Base-by-base conservation (phyloP, 1,140 invertebrate species). In the Lanistes nyassanus region DNA sequence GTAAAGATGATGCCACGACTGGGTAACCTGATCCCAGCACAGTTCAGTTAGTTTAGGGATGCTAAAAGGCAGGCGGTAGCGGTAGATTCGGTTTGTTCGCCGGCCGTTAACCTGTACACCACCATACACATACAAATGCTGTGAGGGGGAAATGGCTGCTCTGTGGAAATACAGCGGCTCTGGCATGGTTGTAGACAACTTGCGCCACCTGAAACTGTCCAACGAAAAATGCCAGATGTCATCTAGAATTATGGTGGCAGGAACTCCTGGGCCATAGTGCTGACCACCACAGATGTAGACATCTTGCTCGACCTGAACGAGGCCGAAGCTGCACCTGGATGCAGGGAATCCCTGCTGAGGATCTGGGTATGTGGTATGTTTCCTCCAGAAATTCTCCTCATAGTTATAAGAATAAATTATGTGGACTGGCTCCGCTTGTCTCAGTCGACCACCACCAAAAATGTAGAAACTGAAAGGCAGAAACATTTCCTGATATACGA, bases 61-160 rank as follows among this genome's bases (percentile, higher is more conserved):
- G 21, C 71, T 55, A 42, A 65, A 66, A 5, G 80, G 80, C 1
- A 79, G 65, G 42, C 80, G 73, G 23, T 72, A 73, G 34, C 74
- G 67, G 51, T 77, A 81, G 42, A 81, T 55, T 29, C 67, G 47
- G n/a, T 73, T 58, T 26, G 80, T 73, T 7, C 80, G 68, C 42
- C 39, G 67, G 2, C 72, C 74, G 67, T 76, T 65, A 2, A 21
- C 56, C 39, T 64, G 65, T 19, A 81, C 78, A 9, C 80, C 80
- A 26, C 80, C 80, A 65, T 78, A 81, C n/a, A 81, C 31, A 53
- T 78, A 81, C 76, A 81, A 74, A 47, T 78, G 72, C 7, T 76
- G 72, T 9, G 80, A 65, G 51, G 80, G 80, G 5, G 80, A 81
- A 19, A 78, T 56, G 19, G 51, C 62, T 1, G 68, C 75, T 34